phyloP scores from a whole-genome alignment of 2,797 vertebrate genomes.

The Anomalospiza imberbis region DNA sequence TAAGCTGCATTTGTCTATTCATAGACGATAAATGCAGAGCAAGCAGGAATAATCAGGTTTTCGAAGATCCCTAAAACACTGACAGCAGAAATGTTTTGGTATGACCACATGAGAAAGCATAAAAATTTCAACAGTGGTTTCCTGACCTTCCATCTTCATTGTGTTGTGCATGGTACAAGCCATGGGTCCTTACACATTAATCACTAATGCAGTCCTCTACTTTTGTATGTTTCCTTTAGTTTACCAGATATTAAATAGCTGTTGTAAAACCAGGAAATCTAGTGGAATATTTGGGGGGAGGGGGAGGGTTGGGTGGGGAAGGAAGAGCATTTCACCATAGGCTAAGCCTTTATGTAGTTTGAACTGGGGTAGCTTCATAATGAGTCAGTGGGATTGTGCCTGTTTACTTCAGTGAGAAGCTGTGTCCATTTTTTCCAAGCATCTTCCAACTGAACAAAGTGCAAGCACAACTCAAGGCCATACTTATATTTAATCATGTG shows the following conservation, averaged over 20 bases:
- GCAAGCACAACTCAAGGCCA: background rate
- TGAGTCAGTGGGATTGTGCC: background rate
- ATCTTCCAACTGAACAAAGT: background rate
- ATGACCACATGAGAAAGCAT: background rate
- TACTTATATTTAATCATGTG: background rate
- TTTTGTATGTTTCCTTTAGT: background rate
- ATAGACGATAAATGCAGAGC: background rate
- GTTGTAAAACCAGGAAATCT: background rate
- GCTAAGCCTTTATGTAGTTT: background rate
- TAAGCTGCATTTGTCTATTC: background rate
- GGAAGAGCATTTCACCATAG: background rate
- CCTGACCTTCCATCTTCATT: background rate
- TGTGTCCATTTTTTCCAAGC: background rate
- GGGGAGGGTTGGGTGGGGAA: too few species aligned
- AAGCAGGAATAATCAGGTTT: background rate
- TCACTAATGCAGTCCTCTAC: background rate
- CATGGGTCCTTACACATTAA: background rate
- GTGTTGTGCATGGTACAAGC: background rate
- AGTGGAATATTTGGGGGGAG: accelerated
- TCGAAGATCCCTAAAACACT: background rate
- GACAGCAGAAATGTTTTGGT: background rate
- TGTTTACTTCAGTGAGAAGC: background rate
- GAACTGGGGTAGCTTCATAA: background rate
- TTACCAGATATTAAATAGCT: background rate
- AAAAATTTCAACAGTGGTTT: background rate